These are phyloP conservation scores for Macrotis lagotis DNA, from an alignment of 2,113 vertebrate species.

Conservation along the genomic window DNA sequence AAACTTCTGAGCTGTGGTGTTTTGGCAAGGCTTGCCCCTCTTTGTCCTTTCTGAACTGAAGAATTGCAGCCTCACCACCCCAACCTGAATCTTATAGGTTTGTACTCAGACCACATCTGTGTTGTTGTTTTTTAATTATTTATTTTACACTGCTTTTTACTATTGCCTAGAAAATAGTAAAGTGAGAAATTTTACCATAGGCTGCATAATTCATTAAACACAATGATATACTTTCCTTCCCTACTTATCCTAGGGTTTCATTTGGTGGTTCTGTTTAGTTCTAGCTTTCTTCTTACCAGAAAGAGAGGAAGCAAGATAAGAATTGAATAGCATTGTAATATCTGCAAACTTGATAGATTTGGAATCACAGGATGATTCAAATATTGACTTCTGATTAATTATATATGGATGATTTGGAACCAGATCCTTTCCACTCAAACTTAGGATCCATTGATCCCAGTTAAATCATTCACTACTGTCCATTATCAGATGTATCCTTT, in stretches of 20 bases:
- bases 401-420: background rate
- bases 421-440: background rate
- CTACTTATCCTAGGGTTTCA: background rate
- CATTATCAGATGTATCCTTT: background rate
- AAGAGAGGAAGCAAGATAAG: background rate
- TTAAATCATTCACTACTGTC: background rate
- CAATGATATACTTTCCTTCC: background rate
- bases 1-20: background rate
- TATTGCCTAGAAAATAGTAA: slow-evolving; percentile 12
- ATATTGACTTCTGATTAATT: background rate
- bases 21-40: slow-evolving; percentile 30
- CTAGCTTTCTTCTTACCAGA: background rate
- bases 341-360: background rate
- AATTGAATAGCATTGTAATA: background rate
- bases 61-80: background rate
- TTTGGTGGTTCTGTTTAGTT: background rate
- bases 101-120: background rate
- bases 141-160: slow-evolving; percentile 26
- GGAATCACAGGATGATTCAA: background rate
- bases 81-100: slow-evolving; percentile 4
- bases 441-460: background rate
- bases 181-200: background rate
- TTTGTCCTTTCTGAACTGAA: slow-evolving; percentile 27
- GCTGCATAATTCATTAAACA: background rate
- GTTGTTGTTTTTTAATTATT: slow-evolving; percentile 21